These are phyloP conservation scores for Acleris sparsana DNA, from an alignment of 2,888 invertebrate genomes.

Conservation along the genomic window DNA sequence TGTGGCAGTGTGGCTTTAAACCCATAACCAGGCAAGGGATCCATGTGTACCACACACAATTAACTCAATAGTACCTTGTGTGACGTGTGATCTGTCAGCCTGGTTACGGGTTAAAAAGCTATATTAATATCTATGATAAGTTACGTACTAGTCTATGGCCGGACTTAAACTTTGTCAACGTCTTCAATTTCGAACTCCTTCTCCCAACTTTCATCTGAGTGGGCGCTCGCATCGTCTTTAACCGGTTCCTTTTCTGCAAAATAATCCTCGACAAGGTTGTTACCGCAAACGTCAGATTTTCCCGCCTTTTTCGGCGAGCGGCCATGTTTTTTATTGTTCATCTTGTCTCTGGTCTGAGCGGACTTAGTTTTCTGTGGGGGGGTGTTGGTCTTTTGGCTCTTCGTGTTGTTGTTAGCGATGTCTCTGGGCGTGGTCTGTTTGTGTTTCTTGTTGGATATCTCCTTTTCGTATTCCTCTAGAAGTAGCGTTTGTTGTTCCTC, in stretches of 20 bases:
- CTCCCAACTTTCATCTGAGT: constrained; percentile 85
- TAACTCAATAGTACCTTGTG: too few species aligned
- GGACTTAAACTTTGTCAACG: constrained; percentile 56
- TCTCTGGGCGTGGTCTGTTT: constrained; percentile 61
- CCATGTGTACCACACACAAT: too few species aligned
- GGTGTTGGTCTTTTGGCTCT: constrained; percentile 52
- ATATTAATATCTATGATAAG: not conserved
- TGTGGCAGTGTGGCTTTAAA: not conserved
- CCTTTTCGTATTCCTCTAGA: constrained; percentile 87
- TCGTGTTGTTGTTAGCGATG: constrained; percentile 64
- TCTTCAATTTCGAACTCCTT: constrained; percentile 84
- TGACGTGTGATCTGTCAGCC: too few species aligned
- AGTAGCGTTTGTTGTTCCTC: constrained; percentile 88
- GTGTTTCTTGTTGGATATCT: constrained; percentile 78
- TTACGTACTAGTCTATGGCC: constrained; percentile 43
- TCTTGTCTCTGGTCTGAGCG: constrained; percentile 60
- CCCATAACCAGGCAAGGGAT: too few species aligned
- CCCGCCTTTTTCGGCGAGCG: constrained; percentile 61
- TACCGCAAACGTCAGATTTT: constrained; percentile 77
- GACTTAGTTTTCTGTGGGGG: constrained; percentile 46
- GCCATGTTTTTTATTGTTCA: constrained; percentile 54
- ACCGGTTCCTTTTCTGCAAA: constrained; percentile 72
- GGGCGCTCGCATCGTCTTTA: constrained; percentile 76
- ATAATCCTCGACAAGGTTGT: constrained; percentile 80
- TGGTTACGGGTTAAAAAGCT: too few species aligned